Evolutionary conservation across 2,113 vertebrate species (phyloP), one percentile per base, ranked within the genome.

Genomic region (Rutilus rutilus): DNA sequence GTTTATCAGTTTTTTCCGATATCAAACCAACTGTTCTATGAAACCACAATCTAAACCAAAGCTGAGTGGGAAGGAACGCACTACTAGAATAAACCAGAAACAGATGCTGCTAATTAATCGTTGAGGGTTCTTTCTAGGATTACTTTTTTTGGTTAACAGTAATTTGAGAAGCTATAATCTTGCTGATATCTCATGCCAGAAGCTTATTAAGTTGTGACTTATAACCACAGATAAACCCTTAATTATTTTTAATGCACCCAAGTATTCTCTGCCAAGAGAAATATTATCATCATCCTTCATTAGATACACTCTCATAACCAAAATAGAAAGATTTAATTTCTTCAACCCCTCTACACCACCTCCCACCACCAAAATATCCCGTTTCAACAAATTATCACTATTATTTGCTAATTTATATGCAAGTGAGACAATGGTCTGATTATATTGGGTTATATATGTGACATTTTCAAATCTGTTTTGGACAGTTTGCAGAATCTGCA

Each of bases 41-140:
- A 67, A 87, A 50, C 82, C 78, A 54, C 85, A 83, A 62, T 67
- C 52, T 17, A 54, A 74, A 78, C 52, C 21, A 33, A 25, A 33
- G 52, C 74, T 62, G 36, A 87, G 52, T 52, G 59, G 83, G n/a
- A 64, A 36, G 36, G 65, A 86, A 84, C 47, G 30, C 76, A 47
- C 62, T 69, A 60, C 45, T 21, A 45, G 74, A 27, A 69, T 86
- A 84, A 82, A 87, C 54, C 82, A 84, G 69, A 87, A 76, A 64
- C 73, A 81, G 78, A 85, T 87, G 65, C 50, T 9, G 11, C 45
- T 87, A 79, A 85, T 90, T 82, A 81, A 90, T 86, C 67, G 45
- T 73, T 83, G 27, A 79, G 59, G 36, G 15, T 23, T 87, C 60
- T 19, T 60, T 84, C 36, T 30, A 77, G 77, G 74, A 54, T 23